Conservation (phyloP, 2,797 vertebrate species). For the Diplodus puntazzo region DNA sequence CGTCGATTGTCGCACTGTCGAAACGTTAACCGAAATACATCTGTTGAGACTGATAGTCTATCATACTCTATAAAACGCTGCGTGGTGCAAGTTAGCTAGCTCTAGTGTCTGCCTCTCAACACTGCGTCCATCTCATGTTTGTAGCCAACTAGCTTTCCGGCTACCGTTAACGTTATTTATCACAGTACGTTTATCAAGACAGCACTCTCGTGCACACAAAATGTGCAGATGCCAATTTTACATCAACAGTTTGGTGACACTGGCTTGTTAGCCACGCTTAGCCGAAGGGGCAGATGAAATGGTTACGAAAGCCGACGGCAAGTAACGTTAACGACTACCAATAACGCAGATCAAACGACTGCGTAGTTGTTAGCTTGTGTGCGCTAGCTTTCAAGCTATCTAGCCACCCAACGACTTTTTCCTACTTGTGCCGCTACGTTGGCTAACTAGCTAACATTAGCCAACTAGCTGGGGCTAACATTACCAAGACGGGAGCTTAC, state of each 20-base stretch:
- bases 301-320: slow-evolving; percentile 35
- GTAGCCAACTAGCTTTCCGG: slow-evolving; percentile 53
- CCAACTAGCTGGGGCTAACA: slow-evolving; percentile 77
- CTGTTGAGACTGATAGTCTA: too few species aligned
- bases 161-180: slow-evolving; percentile 46
- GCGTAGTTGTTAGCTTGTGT: slow-evolving; percentile 82
- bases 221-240: slow-evolving; percentile 52
- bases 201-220: slow-evolving; percentile 28
- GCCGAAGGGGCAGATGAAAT: slow-evolving; percentile 28
- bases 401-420: slow-evolving; percentile 82
- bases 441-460: slow-evolving; percentile 79
- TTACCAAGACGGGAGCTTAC: slow-evolving; percentile 68
- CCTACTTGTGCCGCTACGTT: slow-evolving; percentile 68
- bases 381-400: slow-evolving; percentile 77
- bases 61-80: slow-evolving; percentile 16
- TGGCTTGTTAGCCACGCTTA: slow-evolving; percentile 34
- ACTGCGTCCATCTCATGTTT: slow-evolving; percentile 46
- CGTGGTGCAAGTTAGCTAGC: slow-evolving; percentile 38
- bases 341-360: slow-evolving; percentile 73
- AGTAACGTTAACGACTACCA: slow-evolving; percentile 51
- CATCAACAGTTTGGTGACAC: slow-evolving; percentile 51
- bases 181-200: slow-evolving; percentile 29
- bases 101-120: slow-evolving; percentile 1
- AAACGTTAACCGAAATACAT: slow-evolving; percentile 31
- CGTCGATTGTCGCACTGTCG: slow-evolving; percentile 28